Evolutionary conservation across 2,888 invertebrate genomes (phyloP).

Genomic region (Slavum lentiscoides): DNA sequence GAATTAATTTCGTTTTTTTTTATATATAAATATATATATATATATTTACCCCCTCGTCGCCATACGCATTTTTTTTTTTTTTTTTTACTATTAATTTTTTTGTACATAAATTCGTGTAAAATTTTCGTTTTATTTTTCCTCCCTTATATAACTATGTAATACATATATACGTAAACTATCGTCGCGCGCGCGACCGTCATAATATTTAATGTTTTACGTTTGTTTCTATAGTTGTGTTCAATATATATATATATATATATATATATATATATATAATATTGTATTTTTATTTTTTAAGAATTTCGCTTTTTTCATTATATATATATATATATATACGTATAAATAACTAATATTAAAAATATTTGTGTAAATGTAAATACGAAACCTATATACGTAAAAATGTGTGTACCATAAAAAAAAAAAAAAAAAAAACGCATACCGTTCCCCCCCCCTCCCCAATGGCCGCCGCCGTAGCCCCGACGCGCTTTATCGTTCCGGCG

Average conservation of each 20-base stretch:
- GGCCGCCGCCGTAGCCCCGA: no score
- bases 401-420: neutral
- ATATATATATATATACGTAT: constrained; percentile 8
- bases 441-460: neutral
- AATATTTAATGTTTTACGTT: neutral
- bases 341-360: constrained; percentile 2
- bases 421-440: neutral
- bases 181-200: constrained; percentile 40
- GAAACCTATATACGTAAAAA: constrained; percentile 45
- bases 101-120: constrained; percentile 37
- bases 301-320: constrained; percentile 46
- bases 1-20: constrained; percentile 42
- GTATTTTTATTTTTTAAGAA: constrained; percentile 32
- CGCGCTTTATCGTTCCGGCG: no score
- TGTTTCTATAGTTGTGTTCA: constrained; percentile 52
- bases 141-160: neutral
- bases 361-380: constrained; percentile 36
- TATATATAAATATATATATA: neutral
- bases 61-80: constrained; percentile 28
- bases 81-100: constrained; percentile 19
- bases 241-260: constrained; percentile 3
- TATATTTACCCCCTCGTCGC: constrained; percentile 23
- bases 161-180: constrained; percentile 10
- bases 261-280: neutral
- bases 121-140: constrained; percentile 25